Evolutionary conservation across 2,888 invertebrate species (phyloP).

Genomic region (Podotricha telesiphe): DNA sequence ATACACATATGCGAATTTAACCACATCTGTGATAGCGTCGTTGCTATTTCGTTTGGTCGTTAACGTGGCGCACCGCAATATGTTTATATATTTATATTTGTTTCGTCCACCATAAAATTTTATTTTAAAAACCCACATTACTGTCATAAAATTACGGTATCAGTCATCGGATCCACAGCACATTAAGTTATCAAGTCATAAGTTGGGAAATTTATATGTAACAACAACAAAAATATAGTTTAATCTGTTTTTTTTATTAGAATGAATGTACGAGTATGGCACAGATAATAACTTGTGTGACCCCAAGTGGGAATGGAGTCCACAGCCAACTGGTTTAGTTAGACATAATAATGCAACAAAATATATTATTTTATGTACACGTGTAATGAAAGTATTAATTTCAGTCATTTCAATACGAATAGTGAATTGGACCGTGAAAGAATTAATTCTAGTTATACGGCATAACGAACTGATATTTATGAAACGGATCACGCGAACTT

Average conservation of each 20-base stretch:
- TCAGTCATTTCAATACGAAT: slow-evolving; percentile 4
- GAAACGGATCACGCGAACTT: slow-evolving; percentile 31
- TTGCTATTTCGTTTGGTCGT: slow-evolving; percentile 10
- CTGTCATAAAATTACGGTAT: background rate
- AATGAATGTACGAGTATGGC: too few species aligned
- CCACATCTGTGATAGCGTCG: slow-evolving; percentile 21
- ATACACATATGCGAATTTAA: slow-evolving; percentile 21
- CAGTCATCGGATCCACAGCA: background rate
- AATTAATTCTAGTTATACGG: slow-evolving; percentile 20
- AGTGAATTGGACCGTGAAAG: slow-evolving; percentile 21
- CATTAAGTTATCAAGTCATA: too few species aligned
- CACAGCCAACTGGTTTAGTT: background rate
- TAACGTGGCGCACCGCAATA: slow-evolving; percentile 3
- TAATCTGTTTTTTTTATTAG: background rate
- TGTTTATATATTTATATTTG: background rate
- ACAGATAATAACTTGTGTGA: background rate
- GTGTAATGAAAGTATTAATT: background rate
- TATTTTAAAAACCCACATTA: background rate
- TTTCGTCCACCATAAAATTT: background rate
- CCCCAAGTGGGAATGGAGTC: background rate
- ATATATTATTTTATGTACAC: background rate
- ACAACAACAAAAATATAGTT: background rate
- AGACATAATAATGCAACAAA: background rate
- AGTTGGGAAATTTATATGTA: too few species aligned
- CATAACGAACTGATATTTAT: slow-evolving; percentile 25